These are phyloP conservation scores for Unio pictorum DNA, from an alignment of 2,888 invertebrate genomes.

Conservation along the genomic window DNA sequence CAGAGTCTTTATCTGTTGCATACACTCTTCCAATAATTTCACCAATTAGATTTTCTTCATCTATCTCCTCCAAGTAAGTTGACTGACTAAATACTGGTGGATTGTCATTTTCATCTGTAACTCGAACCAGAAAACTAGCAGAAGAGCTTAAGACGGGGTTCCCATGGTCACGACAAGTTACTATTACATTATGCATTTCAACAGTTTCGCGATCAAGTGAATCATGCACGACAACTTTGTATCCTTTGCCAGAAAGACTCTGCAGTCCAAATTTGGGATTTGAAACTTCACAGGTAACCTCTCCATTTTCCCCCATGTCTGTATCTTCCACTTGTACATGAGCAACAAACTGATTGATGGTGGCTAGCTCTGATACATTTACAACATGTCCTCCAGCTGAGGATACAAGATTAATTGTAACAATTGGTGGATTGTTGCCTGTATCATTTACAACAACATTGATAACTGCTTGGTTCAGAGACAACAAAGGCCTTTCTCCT, in stretches of 20 bases:
- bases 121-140: slow-evolving; percentile 51
- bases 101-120: slow-evolving; percentile 93
- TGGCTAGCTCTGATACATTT: slow-evolving; percentile 56
- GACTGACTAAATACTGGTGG: slow-evolving; percentile 83
- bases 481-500: slow-evolving; percentile 47
- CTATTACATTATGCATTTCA: slow-evolving; percentile 63
- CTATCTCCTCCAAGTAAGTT: slow-evolving; percentile 36
- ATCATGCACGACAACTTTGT: slow-evolving; percentile 72
- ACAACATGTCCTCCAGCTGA: slow-evolving; percentile 36
- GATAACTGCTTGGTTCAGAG: slow-evolving; percentile 47
- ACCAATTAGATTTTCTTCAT: slow-evolving; percentile 47
- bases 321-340: slow-evolving; percentile 63
- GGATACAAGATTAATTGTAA: slow-evolving; percentile 43
- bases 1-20: slow-evolving; percentile 81
- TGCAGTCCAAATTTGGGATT: slow-evolving; percentile 47
- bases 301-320: slow-evolving; percentile 61
- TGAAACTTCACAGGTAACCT: slow-evolving; percentile 38
- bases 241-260: slow-evolving; percentile 54
- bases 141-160: slow-evolving; percentile 40
- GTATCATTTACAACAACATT: slow-evolving; percentile 80
- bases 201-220: slow-evolving; percentile 56
- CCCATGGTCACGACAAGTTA: slow-evolving; percentile 77
- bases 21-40: slow-evolving; percentile 83
- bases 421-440: slow-evolving; percentile 93
- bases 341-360: slow-evolving; percentile 60